Percentiles rank a stretch among this genome's conserved stretches.
Conservation (phyloP, 1,140 invertebrate species). For the Hypothenemus hampei region DNA sequence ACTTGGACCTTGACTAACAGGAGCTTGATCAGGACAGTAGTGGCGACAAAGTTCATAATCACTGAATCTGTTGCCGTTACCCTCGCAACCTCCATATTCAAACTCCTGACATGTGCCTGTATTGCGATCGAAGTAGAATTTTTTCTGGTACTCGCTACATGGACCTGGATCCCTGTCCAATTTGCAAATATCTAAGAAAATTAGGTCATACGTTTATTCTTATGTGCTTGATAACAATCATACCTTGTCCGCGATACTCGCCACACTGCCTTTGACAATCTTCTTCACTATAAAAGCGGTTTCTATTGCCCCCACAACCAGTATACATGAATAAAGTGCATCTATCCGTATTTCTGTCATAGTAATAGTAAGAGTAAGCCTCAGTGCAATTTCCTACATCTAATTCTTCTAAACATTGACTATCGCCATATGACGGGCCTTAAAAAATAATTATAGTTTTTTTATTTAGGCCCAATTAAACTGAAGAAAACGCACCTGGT, state of each 20-base stretch:
- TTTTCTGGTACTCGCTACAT: slow-evolving; percentile 57
- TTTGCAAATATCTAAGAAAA: slow-evolving; percentile 55
- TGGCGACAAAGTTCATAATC: slow-evolving; percentile 64
- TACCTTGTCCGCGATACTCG: slow-evolving; percentile 64
- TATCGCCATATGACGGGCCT: slow-evolving; percentile 30
- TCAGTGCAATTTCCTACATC: slow-evolving; percentile 70
- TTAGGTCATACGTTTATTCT: not conserved
- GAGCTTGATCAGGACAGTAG: slow-evolving; percentile 52
- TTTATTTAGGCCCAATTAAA: not conserved
- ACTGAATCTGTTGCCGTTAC: slow-evolving; percentile 79
- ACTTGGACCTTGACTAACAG: slow-evolving; percentile 32
- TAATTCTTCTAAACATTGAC: slow-evolving; percentile 56
- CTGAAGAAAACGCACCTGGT: too few species aligned
- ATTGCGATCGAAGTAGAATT: slow-evolving; percentile 64
- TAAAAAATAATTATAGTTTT: slow-evolving; percentile 5
- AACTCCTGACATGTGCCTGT: slow-evolving; percentile 63
- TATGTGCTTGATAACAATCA: not conserved
- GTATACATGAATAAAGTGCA: slow-evolving; percentile 74
- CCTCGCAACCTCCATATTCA: slow-evolving; percentile 78
- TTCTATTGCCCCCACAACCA: slow-evolving; percentile 80
- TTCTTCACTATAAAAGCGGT: slow-evolving; percentile 72
- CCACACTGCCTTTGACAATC: slow-evolving; percentile 78
- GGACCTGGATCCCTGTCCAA: slow-evolving; percentile 60
- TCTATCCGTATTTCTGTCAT: slow-evolving; percentile 53
- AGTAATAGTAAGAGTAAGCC: slow-evolving; percentile 67